A percentile compares a stretch with the other conserved stretches of the same genome.
These are phyloP conservation scores for Eurystomus gularis DNA, from an alignment of 2,113 vertebrate genomes.

Conservation along the genomic window DNA sequence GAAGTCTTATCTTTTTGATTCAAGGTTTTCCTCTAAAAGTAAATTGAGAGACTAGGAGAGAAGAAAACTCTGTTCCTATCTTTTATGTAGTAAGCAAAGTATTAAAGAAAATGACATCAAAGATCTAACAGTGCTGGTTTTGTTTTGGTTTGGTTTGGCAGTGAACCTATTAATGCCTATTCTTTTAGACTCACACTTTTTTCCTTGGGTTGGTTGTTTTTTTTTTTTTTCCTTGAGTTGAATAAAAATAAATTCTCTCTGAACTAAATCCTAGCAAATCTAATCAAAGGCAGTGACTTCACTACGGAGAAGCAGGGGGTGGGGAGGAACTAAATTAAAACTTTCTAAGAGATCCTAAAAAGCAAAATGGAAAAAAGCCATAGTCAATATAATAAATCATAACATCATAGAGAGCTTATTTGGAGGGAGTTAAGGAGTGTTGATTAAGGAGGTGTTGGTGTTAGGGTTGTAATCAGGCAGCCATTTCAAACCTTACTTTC, in stretches of 20 bases:
- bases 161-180: neutral
- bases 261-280: conserved; percentile 50
- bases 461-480: conserved; percentile 60
- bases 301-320: conserved; percentile 23
- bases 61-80: neutral
- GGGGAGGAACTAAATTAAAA: conserved; percentile 44
- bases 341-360: conserved; percentile 52
- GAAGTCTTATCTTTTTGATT: conserved; percentile 46
- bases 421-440: conserved; percentile 48
- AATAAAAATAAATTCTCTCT: conserved; percentile 53
- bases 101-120: conserved; percentile 41
- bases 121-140: neutral
- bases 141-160: conserved; percentile 26
- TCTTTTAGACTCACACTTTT: neutral
- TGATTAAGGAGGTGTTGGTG: conserved; percentile 64
- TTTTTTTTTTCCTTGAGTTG: neutral
- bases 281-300: conserved; percentile 59
- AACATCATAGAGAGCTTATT: conserved; percentile 45
- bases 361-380: conserved; percentile 56
- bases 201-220: no score
- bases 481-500: conserved; percentile 49
- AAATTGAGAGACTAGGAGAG: neutral
- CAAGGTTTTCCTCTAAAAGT: conserved; percentile 27
- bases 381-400: conserved; percentile 52
- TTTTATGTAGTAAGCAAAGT: conserved; percentile 5